Evolutionary conservation across 1,140 invertebrate species (phyloP).

Genomic region (Polypedilum pembai): DNA sequence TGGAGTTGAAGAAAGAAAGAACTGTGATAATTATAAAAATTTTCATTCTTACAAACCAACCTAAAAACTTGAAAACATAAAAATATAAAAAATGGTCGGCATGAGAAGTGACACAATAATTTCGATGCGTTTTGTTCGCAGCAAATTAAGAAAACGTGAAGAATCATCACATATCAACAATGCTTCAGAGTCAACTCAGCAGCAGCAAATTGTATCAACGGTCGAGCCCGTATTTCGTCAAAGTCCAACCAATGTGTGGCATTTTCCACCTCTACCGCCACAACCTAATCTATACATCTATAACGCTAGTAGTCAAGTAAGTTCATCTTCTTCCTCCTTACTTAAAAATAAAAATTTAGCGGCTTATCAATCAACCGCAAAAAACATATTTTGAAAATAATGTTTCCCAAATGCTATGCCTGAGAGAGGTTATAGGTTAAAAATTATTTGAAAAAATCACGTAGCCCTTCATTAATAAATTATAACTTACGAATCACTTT

Average conservation of each 20-base stretch:
- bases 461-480: too few species aligned
- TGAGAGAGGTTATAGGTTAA: too few species aligned
- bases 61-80: neutral
- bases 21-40: slow-evolving; percentile 2
- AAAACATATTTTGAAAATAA: too few species aligned
- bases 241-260: slow-evolving; percentile 58
- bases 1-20: neutral
- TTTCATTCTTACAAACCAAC: neutral
- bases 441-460: too few species aligned
- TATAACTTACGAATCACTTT: too few species aligned
- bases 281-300: slow-evolving; percentile 63
- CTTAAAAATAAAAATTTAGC: too few species aligned
- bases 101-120: slow-evolving; percentile 68
- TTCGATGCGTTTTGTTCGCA: slow-evolving; percentile 78
- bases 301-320: slow-evolving; percentile 65
- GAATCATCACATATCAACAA: slow-evolving; percentile 60
- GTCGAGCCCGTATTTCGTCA: slow-evolving; percentile 49
- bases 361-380: too few species aligned
- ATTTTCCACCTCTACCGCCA: slow-evolving; percentile 66
- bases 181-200: slow-evolving; percentile 57
- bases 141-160: slow-evolving; percentile 74
- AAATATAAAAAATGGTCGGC: slow-evolving; percentile 56
- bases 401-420: too few species aligned
- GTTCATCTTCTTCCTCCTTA: slow-evolving; percentile 34
- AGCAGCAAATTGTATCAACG: slow-evolving; percentile 37